Evolutionary conservation across 1,140 invertebrate genomes (phyloP), one percentile per base, ranked within the genome.

Genomic region (Euwallacea similis): DNA sequence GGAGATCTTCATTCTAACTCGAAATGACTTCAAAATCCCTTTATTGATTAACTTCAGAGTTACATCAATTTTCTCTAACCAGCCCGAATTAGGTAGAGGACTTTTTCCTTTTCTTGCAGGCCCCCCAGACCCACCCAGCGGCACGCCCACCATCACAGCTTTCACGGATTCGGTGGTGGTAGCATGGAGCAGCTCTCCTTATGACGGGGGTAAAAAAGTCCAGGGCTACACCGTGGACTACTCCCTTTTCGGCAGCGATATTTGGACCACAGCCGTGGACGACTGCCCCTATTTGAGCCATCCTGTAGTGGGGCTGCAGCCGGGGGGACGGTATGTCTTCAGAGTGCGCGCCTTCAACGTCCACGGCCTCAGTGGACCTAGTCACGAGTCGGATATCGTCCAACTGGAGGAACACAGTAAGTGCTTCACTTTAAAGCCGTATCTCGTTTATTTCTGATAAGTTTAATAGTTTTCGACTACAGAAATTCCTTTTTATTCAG

Each of bases 171-270:
- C 82, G 7, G 84, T 88, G 1, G 88, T 85, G 0, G 84, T 95
- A 10, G 88, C 90, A 41, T 95, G 93, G 93, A 89, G 88, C 77
- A 91, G 90, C 42, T 90, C 93, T 21, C 87, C 89, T 0, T 93
- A 91, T 76, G 93, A 96, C 79, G 93, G 93, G n/a, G 93, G 93
- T 42, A 89, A 90, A 66, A 90, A 90, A 62, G 87, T 96, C 55
- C 91, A 89, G 15, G 92, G 92, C 58, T 96, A 94, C 79, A 85
- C 88, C 13, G 87, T 95, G 13, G 92, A 96, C 81, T 89, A 90
- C 82, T 86, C 86, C 60, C 82, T 85, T 16, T 80, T 82, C 74
- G 82, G 85, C 74, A 83, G 84, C 64, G 79, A 79, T 15, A 81
- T 82, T 33, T 90, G 89, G 89, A 83, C 79, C 50, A 81, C 84